phyloP scores from a whole-genome alignment of 2,113 vertebrate genomes.

The Proteles cristata region DNA sequence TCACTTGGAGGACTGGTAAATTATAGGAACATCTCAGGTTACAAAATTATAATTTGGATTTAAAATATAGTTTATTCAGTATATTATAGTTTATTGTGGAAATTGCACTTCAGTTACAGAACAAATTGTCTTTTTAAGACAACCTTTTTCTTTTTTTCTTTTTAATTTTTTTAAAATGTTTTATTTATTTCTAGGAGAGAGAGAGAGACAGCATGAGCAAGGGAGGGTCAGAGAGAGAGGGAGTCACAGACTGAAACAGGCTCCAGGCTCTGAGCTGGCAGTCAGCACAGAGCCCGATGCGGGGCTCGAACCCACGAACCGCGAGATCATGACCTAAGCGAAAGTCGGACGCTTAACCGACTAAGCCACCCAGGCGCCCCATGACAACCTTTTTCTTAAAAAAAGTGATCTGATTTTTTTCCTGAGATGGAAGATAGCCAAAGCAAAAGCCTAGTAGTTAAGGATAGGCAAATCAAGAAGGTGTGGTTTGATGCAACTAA shows the following conservation, averaged over 20 bases:
- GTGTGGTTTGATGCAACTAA: background rate
- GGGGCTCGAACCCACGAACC: no score
- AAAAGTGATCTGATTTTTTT: background rate
- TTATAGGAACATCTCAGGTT: background rate
- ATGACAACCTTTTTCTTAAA: background rate
- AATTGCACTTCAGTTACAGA: background rate
- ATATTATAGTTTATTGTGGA: slow-evolving; percentile 4
- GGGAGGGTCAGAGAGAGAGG: no score
- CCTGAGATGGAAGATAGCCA: background rate
- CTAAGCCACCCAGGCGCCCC: no score
- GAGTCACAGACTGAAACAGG: no score
- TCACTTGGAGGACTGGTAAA: background rate
- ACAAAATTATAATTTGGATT: background rate
- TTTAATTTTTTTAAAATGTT: no score
- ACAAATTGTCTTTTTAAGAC: background rate
- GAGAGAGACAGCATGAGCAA: no score
- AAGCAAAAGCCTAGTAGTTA: background rate
- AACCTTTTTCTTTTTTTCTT: slow-evolving; percentile 33
- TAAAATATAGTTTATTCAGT: background rate
- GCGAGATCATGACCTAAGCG: no score
- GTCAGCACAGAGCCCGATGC: no score
- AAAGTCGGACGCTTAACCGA: no score
- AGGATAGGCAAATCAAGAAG: background rate
- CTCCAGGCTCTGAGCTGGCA: no score
- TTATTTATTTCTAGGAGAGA: no score